Evolutionary conservation across 2,888 invertebrate genomes (phyloP), one percentile per base, ranked within the genome.

Genomic region (Epinotia demarniana): DNA sequence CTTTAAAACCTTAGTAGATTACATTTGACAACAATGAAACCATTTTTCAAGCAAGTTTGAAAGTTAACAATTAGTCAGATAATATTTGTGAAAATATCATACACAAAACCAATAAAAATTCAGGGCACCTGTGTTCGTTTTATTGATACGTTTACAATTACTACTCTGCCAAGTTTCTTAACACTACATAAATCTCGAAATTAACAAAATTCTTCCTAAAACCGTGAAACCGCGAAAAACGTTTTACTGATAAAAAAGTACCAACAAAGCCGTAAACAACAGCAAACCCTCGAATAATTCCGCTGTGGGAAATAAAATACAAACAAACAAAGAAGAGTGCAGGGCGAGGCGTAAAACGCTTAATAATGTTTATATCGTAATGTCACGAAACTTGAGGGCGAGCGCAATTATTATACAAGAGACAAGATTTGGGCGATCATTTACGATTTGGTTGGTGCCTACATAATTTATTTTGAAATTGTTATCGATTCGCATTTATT

Each of bases 301-400:
- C n/a, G n/a, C 18, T 16, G n/a, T 27, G 6, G 3, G 8, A 62
- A 67, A 53, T 53, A 61, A 73, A 68, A 53, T 33, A 53, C 18
- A 23, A 23, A 23, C 61, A 43, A 68, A 67, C 55, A 73, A 68
- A 73, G 60, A 62, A 53, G 23, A 39, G 18, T 39, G 53, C 33
- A 67, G 61, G 13, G 19, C 19, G 18, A 55, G 62, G n/a, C 68
- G n/a, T 73, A 73, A 67, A 73, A 68, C 73, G 55, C 62, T 73
- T 73, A 62, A 67, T 73, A 73, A 63, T 68, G 61, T 73, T 67
- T 55, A 55, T 67, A 73, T 67, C 73, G 67, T 55, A 68, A 73
- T 68, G 61, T 68, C 67, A 19, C 61, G 11, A 57, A 73, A 55
- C 39, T 53, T 55, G 55, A 62, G 68, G 43, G 61, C 23, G 23